Evolutionary conservation across 2,113 vertebrate genomes (phyloP).

Genomic region (Oreochromis niloticus): DNA sequence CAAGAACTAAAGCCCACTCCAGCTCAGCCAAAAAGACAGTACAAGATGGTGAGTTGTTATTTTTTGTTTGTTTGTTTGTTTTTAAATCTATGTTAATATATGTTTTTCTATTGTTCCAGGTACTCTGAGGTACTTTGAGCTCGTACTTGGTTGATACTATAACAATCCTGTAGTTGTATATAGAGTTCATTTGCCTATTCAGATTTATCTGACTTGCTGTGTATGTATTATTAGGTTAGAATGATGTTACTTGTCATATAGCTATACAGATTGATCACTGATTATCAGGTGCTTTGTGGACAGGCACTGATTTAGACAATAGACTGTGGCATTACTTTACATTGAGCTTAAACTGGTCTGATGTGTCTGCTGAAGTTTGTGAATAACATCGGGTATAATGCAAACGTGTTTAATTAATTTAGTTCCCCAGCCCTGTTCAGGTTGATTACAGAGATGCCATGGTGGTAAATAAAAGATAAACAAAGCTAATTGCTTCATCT

Average conservation of each 20-base stretch:
- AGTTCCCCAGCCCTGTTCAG: conserved; percentile 3
- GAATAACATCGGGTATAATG: neutral
- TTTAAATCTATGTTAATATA: neutral
- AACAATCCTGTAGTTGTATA: neutral
- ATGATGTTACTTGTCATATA: neutral
- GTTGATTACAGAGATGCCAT: neutral
- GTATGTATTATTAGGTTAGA: neutral
- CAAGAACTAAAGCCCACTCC: conserved; percentile 18
- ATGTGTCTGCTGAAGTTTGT: neutral
- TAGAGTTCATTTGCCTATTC: neutral
- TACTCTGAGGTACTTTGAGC: neutral
- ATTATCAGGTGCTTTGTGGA: neutral
- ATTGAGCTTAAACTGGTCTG: neutral
- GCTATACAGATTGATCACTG: neutral
- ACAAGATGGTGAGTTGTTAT: conserved; percentile 50
- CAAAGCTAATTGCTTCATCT: neutral
- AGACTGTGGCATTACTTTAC: neutral
- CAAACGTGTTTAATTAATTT: neutral
- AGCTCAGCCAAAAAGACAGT: conserved; percentile 16
- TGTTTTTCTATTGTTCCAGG: neutral
- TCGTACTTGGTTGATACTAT: neutral
- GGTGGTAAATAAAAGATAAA: conserved; percentile 18
- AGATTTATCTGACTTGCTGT: neutral
- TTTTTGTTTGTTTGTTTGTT: neutral
- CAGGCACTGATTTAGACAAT: neutral